Percentiles rank a stretch among this genome's conserved stretches.
Evolutionary conservation across 2,113 vertebrate genomes (phyloP).

Genomic region (Greenwoodochromis staneri): DNA sequence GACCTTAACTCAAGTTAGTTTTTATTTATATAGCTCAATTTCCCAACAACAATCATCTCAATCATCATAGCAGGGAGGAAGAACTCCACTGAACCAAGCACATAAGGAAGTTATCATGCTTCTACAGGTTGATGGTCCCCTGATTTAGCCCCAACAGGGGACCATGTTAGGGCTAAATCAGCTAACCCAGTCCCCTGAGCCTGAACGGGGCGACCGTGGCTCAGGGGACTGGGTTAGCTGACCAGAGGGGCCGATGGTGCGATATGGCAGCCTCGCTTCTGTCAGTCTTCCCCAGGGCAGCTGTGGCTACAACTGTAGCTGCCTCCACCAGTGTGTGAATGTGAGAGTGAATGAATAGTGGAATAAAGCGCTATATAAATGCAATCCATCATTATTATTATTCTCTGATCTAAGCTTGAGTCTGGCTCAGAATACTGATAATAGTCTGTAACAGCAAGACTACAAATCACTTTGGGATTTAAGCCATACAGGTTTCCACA

Average conservation of each 20-base stretch:
- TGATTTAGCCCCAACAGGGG: not conserved
- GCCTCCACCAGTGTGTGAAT: not conserved
- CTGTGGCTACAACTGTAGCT: not conserved
- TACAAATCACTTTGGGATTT: not conserved
- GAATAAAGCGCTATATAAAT: rapidly evolving
- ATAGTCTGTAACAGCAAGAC: not conserved
- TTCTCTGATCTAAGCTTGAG: not conserved
- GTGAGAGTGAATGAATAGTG: not conserved
- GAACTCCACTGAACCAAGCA: not conserved
- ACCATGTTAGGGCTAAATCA: not conserved
- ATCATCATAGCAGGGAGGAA: not conserved
- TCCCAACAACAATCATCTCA: not conserved
- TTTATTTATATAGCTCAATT: not conserved
- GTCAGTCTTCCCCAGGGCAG: not conserved
- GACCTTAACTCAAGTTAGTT: not conserved
- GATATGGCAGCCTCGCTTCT: rapidly evolving
- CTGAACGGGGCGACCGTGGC: too few species aligned
- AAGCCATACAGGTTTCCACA: not conserved
- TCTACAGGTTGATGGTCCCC: not conserved
- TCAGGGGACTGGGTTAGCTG: too few species aligned
- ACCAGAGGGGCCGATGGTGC: too few species aligned
- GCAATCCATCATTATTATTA: not conserved
- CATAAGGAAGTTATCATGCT: not conserved
- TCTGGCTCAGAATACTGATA: not conserved
- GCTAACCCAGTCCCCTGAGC: too few species aligned